phyloP scores from a whole-genome alignment of 2,888 invertebrate genomes.

The Sphinx pinastri region DNA sequence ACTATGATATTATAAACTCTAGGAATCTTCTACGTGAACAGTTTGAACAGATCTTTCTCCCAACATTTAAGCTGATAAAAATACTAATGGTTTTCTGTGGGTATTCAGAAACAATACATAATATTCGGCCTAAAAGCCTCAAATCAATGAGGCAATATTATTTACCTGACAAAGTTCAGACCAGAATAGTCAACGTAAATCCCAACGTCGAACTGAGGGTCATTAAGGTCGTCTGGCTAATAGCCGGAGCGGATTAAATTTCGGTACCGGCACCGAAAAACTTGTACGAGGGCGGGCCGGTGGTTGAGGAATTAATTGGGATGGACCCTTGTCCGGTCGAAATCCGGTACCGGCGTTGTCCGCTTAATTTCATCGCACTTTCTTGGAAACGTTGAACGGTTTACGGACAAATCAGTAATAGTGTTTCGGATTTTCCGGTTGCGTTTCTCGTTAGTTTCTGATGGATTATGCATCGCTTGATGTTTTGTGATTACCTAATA shows the following conservation, averaged over 20 bases:
- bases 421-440: not conserved
- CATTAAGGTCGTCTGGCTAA: constrained; percentile 32
- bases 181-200: constrained; percentile 18
- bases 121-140: too few relatives aligned
- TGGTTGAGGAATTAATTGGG: constrained; percentile 43
- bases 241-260: constrained; percentile 43
- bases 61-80: too few relatives aligned
- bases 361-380: constrained; percentile 49
- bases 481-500: not conserved
- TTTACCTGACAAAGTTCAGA: not conserved
- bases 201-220: constrained; percentile 20
- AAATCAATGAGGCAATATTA: too few relatives aligned
- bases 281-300: constrained; percentile 38
- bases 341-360: constrained; percentile 49
- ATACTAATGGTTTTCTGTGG: too few relatives aligned
- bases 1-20: too few relatives aligned
- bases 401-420: constrained; percentile 7
- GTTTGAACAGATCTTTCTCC: too few relatives aligned
- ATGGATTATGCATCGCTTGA: not conserved
- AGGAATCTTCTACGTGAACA: too few relatives aligned
- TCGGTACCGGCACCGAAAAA: constrained; percentile 43
- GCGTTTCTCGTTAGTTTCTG: not conserved
- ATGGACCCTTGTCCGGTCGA: constrained; percentile 63
- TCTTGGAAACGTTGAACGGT: constrained; percentile 4
- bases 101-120: too few relatives aligned